Conservation (phyloP, 1,140 invertebrate species). For the Eueides isabella region DNA sequence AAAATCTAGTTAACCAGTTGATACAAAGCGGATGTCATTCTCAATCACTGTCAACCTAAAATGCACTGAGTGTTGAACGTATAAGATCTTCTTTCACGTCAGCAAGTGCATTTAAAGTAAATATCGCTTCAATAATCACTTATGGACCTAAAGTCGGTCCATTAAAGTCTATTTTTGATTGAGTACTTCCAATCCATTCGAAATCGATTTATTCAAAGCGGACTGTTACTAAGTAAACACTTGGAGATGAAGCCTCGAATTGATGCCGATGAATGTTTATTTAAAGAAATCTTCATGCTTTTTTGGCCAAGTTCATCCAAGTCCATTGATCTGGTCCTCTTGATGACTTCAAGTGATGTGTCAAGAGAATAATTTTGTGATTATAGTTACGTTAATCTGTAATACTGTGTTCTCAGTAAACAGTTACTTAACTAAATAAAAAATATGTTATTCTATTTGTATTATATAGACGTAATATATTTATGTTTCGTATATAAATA, state of each 20-base stretch:
- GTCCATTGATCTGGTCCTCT: constrained; percentile 64
- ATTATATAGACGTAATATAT: too few relatives aligned
- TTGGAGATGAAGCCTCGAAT: constrained; percentile 70
- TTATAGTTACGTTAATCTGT: constrained; percentile 41
- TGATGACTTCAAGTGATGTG: constrained; percentile 60
- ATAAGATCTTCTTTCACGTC: constrained; percentile 41
- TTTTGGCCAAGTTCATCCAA: constrained; percentile 71
- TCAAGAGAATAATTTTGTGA: constrained; percentile 52
- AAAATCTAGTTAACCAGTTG: constrained; percentile 54
- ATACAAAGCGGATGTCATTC: constrained; percentile 51
- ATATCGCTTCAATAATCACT: constrained; percentile 21
- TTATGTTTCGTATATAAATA: too few relatives aligned
- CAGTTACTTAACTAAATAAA: constrained; percentile 17
- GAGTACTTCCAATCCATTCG: constrained; percentile 46
- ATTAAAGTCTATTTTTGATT: constrained; percentile 48
- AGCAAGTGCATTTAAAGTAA: constrained; percentile 38
- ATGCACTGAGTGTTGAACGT: constrained; percentile 36
- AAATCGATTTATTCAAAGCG: constrained; percentile 79
- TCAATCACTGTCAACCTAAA: constrained; percentile 41
- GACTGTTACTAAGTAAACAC: constrained; percentile 80
- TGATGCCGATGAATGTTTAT: constrained; percentile 76
- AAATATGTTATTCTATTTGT: background rate
- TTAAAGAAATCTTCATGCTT: constrained; percentile 75
- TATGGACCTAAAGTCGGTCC: constrained; percentile 27
- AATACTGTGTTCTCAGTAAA: constrained; percentile 42